Conservation (phyloP, 2,888 invertebrate species). For the Tortricodes alternella region DNA sequence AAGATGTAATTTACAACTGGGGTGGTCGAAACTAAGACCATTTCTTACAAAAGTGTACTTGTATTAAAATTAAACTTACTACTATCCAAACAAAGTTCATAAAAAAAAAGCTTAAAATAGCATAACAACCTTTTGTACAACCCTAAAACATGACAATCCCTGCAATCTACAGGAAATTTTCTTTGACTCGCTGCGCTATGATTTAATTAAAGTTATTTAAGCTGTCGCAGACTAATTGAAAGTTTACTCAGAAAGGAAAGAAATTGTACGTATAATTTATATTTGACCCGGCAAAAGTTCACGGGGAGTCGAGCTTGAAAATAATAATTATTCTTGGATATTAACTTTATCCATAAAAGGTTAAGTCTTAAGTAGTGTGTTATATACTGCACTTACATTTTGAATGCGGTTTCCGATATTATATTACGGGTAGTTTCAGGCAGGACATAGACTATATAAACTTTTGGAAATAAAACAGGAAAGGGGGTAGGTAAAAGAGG, state of each 20-base stretch:
- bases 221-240: conserved; percentile 69
- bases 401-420: no score
- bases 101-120: no score
- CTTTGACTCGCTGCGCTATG: conserved; percentile 55
- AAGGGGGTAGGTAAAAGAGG: no score
- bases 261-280: conserved; percentile 59
- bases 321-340: conserved; percentile 46
- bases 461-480: no score
- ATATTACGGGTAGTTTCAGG: no score
- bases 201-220: conserved; percentile 79
- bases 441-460: no score
- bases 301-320: conserved; percentile 42
- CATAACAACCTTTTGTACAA: conserved; percentile 35
- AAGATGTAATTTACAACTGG: no score
- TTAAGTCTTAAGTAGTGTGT: background rate
- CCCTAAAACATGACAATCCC: conserved; percentile 51
- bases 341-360: conserved; percentile 2
- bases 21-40: no score
- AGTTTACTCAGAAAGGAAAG: conserved; percentile 59
- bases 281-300: conserved; percentile 45
- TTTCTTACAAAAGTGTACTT: no score
- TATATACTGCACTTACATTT: background rate
- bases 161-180: conserved; percentile 52
- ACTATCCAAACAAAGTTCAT: no score
- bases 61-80: no score